A percentile compares a stretch with the other conserved stretches of the same genome.
These are phyloP conservation scores for Centruroides sculpturatus DNA, from an alignment of 1,140 invertebrate species.

Conservation along the genomic window DNA sequence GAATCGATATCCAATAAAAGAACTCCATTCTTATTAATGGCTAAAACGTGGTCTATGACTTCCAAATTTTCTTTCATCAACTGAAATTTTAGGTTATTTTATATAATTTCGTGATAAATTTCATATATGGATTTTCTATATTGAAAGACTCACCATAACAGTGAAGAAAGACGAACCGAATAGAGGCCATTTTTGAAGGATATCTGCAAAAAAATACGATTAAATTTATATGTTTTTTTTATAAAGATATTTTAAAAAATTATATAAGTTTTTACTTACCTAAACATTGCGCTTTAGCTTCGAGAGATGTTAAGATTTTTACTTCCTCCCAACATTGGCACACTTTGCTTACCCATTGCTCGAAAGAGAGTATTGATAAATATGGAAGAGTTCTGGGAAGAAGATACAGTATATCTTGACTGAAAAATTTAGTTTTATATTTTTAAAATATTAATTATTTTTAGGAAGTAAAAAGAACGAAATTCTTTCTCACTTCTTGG, in stretches of 20 bases:
- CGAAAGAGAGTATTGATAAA: constrained; percentile 63
- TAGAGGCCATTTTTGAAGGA: constrained; percentile 82
- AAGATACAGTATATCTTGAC: constrained; percentile 76
- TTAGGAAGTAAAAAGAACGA: not conserved
- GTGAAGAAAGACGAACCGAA: constrained; percentile 98
- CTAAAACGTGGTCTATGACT: constrained; percentile 58
- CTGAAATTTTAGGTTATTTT: constrained; percentile 1
- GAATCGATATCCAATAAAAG: constrained; percentile 83
- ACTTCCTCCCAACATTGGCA: constrained; percentile 61
- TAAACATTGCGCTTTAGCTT: constrained; percentile 48
- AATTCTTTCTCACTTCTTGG: constrained; percentile 36
- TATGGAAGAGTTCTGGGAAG: constrained; percentile 75
- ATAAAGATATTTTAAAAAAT: not conserved
- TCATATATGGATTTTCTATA: not conserved
- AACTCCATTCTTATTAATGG: constrained; percentile 81
- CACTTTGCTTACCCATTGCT: constrained; percentile 78
- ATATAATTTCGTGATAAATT: not conserved
- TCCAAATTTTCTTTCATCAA: constrained; percentile 14
- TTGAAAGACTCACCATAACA: constrained; percentile 40
- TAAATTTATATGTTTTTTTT: not conserved
- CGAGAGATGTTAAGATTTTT: constrained; percentile 35
- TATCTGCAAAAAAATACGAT: constrained; percentile 32
- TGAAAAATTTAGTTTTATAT: constrained; percentile 16
- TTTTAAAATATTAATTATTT: not conserved
- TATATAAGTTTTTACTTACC: constrained; percentile 29